phyloP scores from a whole-genome alignment of 2,797 vertebrate genomes.

The Acanthis flammea region DNA sequence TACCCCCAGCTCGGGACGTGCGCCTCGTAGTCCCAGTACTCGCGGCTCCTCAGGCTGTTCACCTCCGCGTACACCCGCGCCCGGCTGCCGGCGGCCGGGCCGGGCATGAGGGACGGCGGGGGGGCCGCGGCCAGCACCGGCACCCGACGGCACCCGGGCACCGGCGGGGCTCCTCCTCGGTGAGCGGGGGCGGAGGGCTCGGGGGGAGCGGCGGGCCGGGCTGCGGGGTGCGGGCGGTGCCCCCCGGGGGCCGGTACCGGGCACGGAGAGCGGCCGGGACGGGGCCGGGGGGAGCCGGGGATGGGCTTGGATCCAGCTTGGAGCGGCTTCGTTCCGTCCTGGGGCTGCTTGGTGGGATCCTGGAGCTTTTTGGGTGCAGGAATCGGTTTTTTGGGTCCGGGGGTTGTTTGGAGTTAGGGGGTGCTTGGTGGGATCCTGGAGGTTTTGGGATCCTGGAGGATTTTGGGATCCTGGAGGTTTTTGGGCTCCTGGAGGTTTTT shows the following conservation, averaged over 20 bases:
- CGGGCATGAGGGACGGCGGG: too few relatives aligned
- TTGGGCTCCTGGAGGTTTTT: too few relatives aligned
- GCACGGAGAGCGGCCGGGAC: not conserved
- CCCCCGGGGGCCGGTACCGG: not conserved
- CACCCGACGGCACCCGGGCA: not conserved
- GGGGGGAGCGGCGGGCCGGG: not conserved
- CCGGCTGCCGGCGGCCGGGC: conserved; percentile 94
- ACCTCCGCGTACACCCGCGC: conserved; percentile 96
- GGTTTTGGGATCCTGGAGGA: too few relatives aligned
- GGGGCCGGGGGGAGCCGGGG: too few relatives aligned
- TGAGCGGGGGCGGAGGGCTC: not conserved
- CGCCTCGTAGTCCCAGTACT: conserved; percentile 96
- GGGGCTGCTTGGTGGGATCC: too few relatives aligned
- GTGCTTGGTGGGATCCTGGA: too few relatives aligned
- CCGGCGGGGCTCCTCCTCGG: not conserved
- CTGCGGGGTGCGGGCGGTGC: not conserved
- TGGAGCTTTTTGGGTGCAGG: too few relatives aligned
- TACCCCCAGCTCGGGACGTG: conserved; percentile 97
- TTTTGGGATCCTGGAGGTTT: too few relatives aligned
- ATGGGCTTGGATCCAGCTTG: too few relatives aligned
- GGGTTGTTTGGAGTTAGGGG: too few relatives aligned
- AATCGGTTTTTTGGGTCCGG: too few relatives aligned
- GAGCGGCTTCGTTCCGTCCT: not conserved
- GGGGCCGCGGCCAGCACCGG: too few relatives aligned
- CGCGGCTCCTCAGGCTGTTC: conserved; percentile 95